A percentile compares a stretch with the other conserved stretches of the same genome.
These are phyloP conservation scores for Salvelinus fontinalis DNA, from an alignment of 2,113 vertebrate genomes.

Conservation along the genomic window DNA sequence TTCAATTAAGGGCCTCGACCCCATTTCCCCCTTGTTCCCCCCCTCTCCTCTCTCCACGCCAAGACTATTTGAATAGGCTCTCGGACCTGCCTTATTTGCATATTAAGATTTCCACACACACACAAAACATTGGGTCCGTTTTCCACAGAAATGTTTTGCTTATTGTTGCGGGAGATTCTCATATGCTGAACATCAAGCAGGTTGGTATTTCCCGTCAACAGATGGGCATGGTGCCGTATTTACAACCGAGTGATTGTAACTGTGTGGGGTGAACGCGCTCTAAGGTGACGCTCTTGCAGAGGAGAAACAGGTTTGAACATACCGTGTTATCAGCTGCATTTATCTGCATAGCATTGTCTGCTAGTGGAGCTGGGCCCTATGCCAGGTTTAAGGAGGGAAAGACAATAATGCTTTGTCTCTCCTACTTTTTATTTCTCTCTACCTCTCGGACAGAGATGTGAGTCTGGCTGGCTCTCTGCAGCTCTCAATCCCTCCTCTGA, in stretches of 20 bases:
- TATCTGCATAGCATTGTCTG: conserved; percentile 92
- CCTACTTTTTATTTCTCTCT: conserved; percentile 40
- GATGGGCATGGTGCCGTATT: conserved; percentile 88
- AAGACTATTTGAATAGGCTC: conserved; percentile 52
- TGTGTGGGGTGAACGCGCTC: conserved; percentile 72
- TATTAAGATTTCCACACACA: conserved; percentile 47
- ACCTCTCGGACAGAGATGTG: conserved; percentile 47
- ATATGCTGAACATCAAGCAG: conserved; percentile 80
- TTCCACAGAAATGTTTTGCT: conserved; percentile 76
- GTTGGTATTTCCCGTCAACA: conserved; percentile 77
- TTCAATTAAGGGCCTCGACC: conserved; percentile 56
- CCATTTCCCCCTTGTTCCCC: conserved; percentile 29
- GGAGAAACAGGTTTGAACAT: conserved; percentile 89
- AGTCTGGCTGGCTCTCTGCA: conserved; percentile 35
- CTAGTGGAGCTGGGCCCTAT: conserved; percentile 76
- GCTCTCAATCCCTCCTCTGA: conserved; percentile 20
- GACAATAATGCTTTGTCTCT: conserved; percentile 72
- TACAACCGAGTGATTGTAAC: conserved; percentile 78
- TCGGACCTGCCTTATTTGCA: conserved; percentile 50
- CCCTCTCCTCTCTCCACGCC: conserved; percentile 31
- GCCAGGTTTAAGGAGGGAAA: conserved; percentile 82
- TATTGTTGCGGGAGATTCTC: conserved; percentile 88
- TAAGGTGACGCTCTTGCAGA: conserved; percentile 31
- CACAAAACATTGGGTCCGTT: conserved; percentile 31
- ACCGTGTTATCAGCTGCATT: conserved; percentile 88